A percentile compares a stretch with the other conserved stretches of the same genome.
Evolutionary conservation across 2,888 invertebrate genomes (phyloP).

Genomic region (Aspidiotus rigidus): DNA sequence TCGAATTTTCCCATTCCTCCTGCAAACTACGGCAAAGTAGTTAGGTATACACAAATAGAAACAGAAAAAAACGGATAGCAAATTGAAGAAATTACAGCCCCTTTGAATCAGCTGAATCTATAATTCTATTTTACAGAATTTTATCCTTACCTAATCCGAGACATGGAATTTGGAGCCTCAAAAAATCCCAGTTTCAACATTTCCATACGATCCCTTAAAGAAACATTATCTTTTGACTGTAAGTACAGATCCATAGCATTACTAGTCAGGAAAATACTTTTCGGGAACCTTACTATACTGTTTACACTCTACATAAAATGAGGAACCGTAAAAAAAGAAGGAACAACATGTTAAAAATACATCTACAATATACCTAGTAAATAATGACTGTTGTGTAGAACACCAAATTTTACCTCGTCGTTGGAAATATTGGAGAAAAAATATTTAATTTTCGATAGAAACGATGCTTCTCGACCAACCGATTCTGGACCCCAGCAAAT

Average conservation of each 20-base stretch:
- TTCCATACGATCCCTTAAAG: slow-evolving; percentile 41
- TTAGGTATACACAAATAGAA: neutral
- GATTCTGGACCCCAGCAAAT: slow-evolving; percentile 42
- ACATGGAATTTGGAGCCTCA: slow-evolving; percentile 9
- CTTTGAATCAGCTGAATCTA: neutral
- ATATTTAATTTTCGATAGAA: slow-evolving; percentile 55
- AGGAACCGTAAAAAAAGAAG: no score
- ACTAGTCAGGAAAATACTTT: slow-evolving; percentile 61
- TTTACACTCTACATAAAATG: no score
- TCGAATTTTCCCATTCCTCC: slow-evolving; percentile 42
- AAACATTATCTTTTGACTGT: slow-evolving; percentile 42
- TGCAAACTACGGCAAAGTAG: slow-evolving; percentile 33
- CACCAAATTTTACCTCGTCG: neutral
- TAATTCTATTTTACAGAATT: no score
- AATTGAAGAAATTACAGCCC: neutral
- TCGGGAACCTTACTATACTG: slow-evolving; percentile 43
- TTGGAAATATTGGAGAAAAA: slow-evolving; percentile 1
- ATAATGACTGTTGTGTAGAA: neutral
- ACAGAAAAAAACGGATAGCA: neutral
- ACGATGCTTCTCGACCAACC: slow-evolving; percentile 72
- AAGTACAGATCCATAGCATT: slow-evolving; percentile 54
- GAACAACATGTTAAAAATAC: slow-evolving; percentile 42
- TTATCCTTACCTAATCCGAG: slow-evolving; percentile 6
- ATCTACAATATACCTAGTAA: slow-evolving; percentile 22
- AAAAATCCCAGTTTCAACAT: slow-evolving; percentile 13